Conservation (phyloP, 2,888 invertebrate genomes). For the Caenorhabditis panamensis region DNA sequence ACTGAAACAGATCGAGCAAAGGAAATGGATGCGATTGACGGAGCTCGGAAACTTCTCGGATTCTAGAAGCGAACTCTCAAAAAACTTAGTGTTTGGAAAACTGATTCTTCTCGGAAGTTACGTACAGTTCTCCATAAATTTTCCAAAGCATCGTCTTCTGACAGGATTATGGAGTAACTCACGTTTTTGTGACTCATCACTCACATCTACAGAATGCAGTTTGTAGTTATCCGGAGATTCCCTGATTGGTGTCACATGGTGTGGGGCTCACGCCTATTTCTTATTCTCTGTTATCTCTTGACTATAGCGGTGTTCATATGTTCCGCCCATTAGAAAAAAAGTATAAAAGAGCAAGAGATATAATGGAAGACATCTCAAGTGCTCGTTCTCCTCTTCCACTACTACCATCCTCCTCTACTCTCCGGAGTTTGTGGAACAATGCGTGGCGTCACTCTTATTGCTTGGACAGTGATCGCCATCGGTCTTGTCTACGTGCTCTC, state of each 20-base stretch:
- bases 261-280: neutral
- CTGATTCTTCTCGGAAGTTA: neutral
- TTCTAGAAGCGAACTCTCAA: no score
- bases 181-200: neutral
- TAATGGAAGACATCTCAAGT: neutral
- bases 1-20: no score
- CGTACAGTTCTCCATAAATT: neutral
- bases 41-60: no score
- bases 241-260: neutral
- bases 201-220: neutral
- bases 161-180: no score
- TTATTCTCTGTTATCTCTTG: conserved; percentile 8
- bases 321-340: conserved; percentile 10
- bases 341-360: neutral
- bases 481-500: neutral
- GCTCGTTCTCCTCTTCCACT: neutral
- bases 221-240: neutral
- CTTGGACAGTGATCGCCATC: neutral
- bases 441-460: neutral
- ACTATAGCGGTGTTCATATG: neutral
- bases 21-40: no score
- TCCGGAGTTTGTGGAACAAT: neutral
- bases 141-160: no score
- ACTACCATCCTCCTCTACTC: neutral
- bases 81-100: no score